A percentile compares a stretch with the other conserved stretches of the same genome.
These are phyloP conservation scores for Cotesia glomerata DNA, from an alignment of 1,140 invertebrate genomes.

Conservation along the genomic window DNA sequence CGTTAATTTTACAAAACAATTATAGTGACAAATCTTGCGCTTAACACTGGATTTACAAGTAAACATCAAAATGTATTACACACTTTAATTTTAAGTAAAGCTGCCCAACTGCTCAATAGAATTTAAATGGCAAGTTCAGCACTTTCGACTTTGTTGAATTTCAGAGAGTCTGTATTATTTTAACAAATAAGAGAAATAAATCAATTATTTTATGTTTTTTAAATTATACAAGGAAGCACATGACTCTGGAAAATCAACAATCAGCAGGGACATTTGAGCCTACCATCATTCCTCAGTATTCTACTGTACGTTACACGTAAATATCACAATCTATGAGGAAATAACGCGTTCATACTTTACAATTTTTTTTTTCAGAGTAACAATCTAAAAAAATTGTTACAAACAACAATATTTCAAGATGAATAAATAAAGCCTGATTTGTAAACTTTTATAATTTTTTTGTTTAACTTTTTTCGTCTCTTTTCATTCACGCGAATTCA, in stretches of 20 bases:
- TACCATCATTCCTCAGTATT: conserved; percentile 32
- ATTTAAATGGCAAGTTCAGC: conserved; percentile 10
- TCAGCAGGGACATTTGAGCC: conserved; percentile 3
- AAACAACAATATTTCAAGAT: not conserved
- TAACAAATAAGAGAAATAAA: not conserved
- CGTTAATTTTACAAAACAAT: not conserved
- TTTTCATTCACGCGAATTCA: conserved; percentile 37
- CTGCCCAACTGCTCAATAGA: not conserved
- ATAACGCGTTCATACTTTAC: conserved; percentile 33
- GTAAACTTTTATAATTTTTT: not conserved
- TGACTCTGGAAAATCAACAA: not conserved
- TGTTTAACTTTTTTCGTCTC: conserved; percentile 31
- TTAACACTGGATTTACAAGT: not conserved
- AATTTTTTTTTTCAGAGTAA: not conserved
- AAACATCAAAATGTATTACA: not conserved
- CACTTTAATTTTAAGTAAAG: conserved; percentile 18
- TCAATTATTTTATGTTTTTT: not conserved
- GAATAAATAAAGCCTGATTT: conserved; percentile 26
- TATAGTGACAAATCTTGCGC: not conserved
- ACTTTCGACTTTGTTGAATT: not conserved
- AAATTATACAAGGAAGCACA: not conserved
- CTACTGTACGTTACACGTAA: conserved; percentile 42
- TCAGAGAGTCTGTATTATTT: not conserved
- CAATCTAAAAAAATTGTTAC: no score
- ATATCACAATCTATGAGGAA: conserved; percentile 59